These are phyloP conservation scores for Thunnus maccoyii DNA, from an alignment of 2,113 vertebrate species.

Conservation along the genomic window DNA sequence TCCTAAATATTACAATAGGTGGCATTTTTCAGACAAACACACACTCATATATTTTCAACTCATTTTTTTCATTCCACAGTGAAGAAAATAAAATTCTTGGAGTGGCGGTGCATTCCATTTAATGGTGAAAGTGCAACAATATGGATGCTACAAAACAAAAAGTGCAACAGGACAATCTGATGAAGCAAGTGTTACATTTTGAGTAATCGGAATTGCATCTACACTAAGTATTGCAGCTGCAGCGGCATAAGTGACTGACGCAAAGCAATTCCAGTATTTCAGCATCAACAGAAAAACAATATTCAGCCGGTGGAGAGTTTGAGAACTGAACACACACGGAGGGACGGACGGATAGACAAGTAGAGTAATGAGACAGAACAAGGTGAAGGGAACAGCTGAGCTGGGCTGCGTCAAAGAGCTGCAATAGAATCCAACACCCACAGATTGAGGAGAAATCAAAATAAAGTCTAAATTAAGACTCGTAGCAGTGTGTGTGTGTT, in stretches of 20 bases:
- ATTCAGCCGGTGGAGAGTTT: not conserved
- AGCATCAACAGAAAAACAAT: constrained; percentile 28
- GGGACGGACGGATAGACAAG: constrained; percentile 26
- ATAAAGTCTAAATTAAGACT: constrained; percentile 74
- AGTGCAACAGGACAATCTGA: not conserved
- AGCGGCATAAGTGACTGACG: not conserved
- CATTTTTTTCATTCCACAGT: not conserved
- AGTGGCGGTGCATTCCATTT: not conserved
- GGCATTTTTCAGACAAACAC: constrained; percentile 43
- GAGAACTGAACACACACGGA: not conserved
- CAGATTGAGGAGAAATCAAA: constrained; percentile 68
- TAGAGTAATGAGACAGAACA: constrained; percentile 57
- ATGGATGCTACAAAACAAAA: not conserved
- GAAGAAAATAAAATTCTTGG: constrained; percentile 2
- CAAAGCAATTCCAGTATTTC: constrained; percentile 28
- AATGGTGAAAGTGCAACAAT: constrained; percentile 4
- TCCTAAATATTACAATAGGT: constrained; percentile 23
- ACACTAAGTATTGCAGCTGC: not conserved
- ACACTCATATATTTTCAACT: not conserved
- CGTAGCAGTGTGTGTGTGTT: constrained; percentile 34
- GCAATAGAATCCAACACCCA: constrained; percentile 60
- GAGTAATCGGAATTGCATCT: constrained; percentile 19
- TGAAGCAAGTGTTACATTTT: not conserved
- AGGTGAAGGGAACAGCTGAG: constrained; percentile 65
- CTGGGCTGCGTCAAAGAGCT: constrained; percentile 47